Evolutionary conservation across 92 coral and sea anemone species (phyloP).

Genomic region (Blastomussa wellsi): DNA sequence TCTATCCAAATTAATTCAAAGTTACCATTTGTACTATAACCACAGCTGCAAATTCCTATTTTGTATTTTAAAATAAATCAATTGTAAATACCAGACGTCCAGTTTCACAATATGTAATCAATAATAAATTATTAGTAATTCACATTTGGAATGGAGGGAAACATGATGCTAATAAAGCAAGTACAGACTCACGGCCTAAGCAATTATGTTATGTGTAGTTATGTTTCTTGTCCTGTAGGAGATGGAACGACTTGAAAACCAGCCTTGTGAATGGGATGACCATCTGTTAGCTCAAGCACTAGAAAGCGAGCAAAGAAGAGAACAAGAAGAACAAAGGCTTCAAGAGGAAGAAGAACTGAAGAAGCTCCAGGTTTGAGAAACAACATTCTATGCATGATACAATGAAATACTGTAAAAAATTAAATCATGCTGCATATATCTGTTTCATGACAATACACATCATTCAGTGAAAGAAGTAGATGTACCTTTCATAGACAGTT

Average conservation of each 20-base stretch:
- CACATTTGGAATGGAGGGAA: background rate
- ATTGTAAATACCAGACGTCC: too few species aligned
- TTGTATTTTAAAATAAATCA: background rate
- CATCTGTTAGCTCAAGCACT: slow-evolving; percentile 87
- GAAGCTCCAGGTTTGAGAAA: slow-evolving; percentile 77
- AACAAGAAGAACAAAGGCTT: slow-evolving; percentile 67
- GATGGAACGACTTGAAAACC: slow-evolving; percentile 80
- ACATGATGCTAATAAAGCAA: background rate
- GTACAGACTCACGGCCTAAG: background rate
- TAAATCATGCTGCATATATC: too few species aligned
- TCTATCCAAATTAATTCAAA: too few species aligned
- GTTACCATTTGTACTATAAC: too few species aligned
- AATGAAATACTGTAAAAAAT: too few species aligned
- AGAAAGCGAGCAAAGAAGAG: slow-evolving; percentile 73
- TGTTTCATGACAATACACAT: background rate
- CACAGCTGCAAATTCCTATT: background rate
- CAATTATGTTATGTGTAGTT: background rate
- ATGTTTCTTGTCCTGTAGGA: slow-evolving; percentile 40
- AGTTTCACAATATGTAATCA: too few species aligned
- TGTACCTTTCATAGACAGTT: too few species aligned
- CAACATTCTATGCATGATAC: too few species aligned
- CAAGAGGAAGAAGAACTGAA: slow-evolving; percentile 90
- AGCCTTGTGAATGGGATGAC: slow-evolving; percentile 85
- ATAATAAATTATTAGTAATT: too few species aligned
- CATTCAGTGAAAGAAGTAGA: background rate